Evolutionary conservation across 30 jellyfish, hydroid and myxozoan species (phyloP), one percentile per base, ranked within the genome.

Genomic region (Hydractinia symbiolongicarpus): DNA sequence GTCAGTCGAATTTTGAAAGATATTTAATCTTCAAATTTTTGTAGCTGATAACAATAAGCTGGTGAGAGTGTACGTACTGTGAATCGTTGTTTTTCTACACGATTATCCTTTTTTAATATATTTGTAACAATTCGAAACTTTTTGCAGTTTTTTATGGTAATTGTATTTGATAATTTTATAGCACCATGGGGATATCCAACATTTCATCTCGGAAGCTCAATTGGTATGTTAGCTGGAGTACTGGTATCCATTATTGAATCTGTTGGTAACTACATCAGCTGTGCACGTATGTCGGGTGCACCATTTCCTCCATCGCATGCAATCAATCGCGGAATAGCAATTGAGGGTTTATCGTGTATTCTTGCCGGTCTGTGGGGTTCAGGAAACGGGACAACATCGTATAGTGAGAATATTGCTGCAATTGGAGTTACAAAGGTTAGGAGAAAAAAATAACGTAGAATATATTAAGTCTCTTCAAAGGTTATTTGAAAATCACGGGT

Each of bases 121-220:
- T 30, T 30, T 30, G 44, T 30, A 2, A 30, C 44, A 30, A 30
- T 30, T 30, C 2, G 44, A 30, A 2, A 30, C 44, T 30, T 30
- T 30, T 30, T 30, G 1, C n/a, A 0, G 44, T 30, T 30, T 30
- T 30, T 30, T 2, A 30, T 30, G 44, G 44, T 2, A 30, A 30
- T 0, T 30, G 44, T 30, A 30, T 30, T 16, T 68, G 13, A 14
- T 76, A 66, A 54, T 74, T 4, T 50, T 61, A 53, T 62, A 90
- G 97, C 95, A 49, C 97, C 86, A 66, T 90, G 97, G 97, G 97
- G 97, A 16, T 82, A 82, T 7, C 97, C 97, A 61, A 90, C 97
- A 49, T 90, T 85, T 54, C 77, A 88, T 64, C 4, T 90, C 6
- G 88, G 95, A 7, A 90, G 95, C 40, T 89, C 86, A 4, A 64